These are phyloP conservation scores for Sorex maritimensis DNA, from an alignment of 2,797 vertebrate species.

Conservation along the genomic window DNA sequence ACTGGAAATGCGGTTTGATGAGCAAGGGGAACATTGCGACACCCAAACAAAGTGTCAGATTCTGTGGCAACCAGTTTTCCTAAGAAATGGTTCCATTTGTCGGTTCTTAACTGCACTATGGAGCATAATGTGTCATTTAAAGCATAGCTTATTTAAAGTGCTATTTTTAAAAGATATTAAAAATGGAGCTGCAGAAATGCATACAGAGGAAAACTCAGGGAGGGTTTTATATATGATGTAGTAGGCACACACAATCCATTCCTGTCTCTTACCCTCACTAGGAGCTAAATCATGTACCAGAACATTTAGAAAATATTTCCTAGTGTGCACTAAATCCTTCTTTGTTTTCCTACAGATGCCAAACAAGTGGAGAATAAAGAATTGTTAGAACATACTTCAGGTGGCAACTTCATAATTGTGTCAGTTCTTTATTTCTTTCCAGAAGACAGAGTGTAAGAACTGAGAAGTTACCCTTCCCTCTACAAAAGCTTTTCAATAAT, in stretches of 20 bases:
- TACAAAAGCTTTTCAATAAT: slow-evolving; percentile 86
- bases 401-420: slow-evolving; percentile 76
- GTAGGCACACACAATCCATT: slow-evolving; percentile 66
- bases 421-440: slow-evolving; percentile 73
- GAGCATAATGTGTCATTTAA: slow-evolving; percentile 44
- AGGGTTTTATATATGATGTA: slow-evolving; percentile 21
- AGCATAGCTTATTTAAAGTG: slow-evolving; percentile 76
- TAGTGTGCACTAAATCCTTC: slow-evolving; percentile 59
- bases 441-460: slow-evolving; percentile 84
- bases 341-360: slow-evolving; percentile 80
- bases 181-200: slow-evolving; percentile 68
- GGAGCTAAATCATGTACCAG: slow-evolving; percentile 56
- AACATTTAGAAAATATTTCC: slow-evolving; percentile 80
- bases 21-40: slow-evolving; percentile 76
- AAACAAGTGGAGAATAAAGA: slow-evolving; percentile 80
- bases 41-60: slow-evolving; percentile 58
- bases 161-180: slow-evolving; percentile 62
- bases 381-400: slow-evolving; percentile 52
- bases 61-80: slow-evolving; percentile 56
- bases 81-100: slow-evolving; percentile 76
- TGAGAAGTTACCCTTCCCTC: slow-evolving; percentile 79
- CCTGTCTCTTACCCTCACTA: neutral
- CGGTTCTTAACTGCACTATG: slow-evolving; percentile 73
- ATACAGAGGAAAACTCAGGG: slow-evolving; percentile 63
- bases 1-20: slow-evolving; percentile 71